Percentiles rank a stretch among this genome's conserved stretches.
phyloP scores from a whole-genome alignment of 2,888 invertebrate genomes.

The Meteorus cinctellus region DNA sequence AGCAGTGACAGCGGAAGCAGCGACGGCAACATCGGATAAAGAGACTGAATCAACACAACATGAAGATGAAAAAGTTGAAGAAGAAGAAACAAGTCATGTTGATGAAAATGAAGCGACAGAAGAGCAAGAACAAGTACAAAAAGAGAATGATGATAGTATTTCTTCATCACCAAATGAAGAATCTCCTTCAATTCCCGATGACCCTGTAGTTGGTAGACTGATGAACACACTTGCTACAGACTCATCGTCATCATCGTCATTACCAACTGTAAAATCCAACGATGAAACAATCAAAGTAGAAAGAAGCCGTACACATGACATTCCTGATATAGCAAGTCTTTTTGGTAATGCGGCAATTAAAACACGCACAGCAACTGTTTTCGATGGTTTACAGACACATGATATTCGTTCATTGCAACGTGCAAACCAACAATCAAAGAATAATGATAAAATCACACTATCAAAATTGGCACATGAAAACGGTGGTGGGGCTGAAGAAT shows the following conservation, averaged over 20 bases:
- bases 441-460: slow-evolving; percentile 50
- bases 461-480: slow-evolving; percentile 62
- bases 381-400: slow-evolving; percentile 68
- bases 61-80: neutral
- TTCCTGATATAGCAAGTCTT: slow-evolving; percentile 78
- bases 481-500: slow-evolving; percentile 60
- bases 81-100: slow-evolving; percentile 10
- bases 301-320: slow-evolving; percentile 74
- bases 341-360: slow-evolving; percentile 73
- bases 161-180: slow-evolving; percentile 30
- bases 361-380: slow-evolving; percentile 63
- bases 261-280: neutral
- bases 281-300: slow-evolving; percentile 75
- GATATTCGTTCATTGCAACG: slow-evolving; percentile 59
- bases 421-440: slow-evolving; percentile 50
- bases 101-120: neutral
- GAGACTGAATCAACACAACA: slow-evolving; percentile 11
- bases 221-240: slow-evolving; percentile 60
- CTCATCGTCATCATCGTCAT: slow-evolving; percentile 68
- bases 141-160: slow-evolving; percentile 19
- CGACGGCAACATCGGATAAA: slow-evolving; percentile 28
- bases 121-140: slow-evolving; percentile 15
- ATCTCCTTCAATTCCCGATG: slow-evolving; percentile 52
- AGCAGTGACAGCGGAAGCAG: slow-evolving; percentile 32
- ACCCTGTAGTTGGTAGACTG: slow-evolving; percentile 63